Conservation (phyloP, 2,113 vertebrate genomes). For the Cranoglanis bouderius region DNA sequence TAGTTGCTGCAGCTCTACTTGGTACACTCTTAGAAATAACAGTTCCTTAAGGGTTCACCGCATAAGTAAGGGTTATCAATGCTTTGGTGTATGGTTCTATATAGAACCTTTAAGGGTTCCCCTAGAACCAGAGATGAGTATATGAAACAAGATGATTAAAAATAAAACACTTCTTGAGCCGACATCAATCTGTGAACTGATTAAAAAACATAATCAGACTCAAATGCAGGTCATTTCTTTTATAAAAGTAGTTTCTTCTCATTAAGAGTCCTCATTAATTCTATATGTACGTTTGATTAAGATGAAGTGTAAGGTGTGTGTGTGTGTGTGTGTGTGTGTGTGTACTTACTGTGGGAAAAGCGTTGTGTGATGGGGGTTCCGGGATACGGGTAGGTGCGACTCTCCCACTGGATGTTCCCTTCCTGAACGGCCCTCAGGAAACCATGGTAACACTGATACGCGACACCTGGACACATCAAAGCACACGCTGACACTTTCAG, state of each 20-base stretch:
- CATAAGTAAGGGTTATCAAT: background rate
- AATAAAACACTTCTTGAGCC: background rate
- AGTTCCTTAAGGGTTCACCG: background rate
- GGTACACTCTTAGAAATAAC: too few species aligned
- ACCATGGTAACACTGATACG: constrained; percentile 96
- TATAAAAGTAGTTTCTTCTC: too few species aligned
- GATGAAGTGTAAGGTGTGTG: background rate
- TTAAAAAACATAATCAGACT: background rate
- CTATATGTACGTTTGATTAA: too few species aligned
- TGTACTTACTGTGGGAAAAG: constrained; percentile 95
- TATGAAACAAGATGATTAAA: too few species aligned
- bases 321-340: background rate
- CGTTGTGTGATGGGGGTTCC: constrained; percentile 97
- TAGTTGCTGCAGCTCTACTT: too few species aligned
- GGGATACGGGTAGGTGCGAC: constrained; percentile 95
- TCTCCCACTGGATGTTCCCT: constrained; percentile 98
- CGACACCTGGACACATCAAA: constrained; percentile 80
- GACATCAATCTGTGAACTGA: background rate
- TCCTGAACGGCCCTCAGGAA: constrained; percentile 96
- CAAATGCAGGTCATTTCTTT: background rate
- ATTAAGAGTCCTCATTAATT: too few species aligned
- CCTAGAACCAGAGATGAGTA: background rate
- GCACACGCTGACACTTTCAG: constrained; percentile 12
- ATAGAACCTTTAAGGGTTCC: background rate
- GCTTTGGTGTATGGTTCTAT: background rate